These are phyloP conservation scores for Cephus pulcher DNA, from an alignment of 2,888 invertebrate species.

Conservation along the genomic window DNA sequence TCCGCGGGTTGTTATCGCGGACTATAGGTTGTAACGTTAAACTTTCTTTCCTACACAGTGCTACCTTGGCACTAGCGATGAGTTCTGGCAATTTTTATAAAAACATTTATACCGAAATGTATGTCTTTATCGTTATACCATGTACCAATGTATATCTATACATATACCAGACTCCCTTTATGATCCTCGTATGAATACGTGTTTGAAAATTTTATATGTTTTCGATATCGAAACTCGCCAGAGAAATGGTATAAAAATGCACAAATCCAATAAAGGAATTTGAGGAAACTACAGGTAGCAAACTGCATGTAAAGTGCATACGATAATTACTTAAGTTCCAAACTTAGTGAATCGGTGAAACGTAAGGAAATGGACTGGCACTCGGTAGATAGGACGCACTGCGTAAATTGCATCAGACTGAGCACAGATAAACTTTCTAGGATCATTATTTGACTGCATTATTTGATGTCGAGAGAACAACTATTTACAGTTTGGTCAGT, in stretches of 20 bases:
- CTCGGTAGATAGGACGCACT: not conserved
- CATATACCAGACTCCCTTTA: not conserved
- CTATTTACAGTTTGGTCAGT: constrained; percentile 20
- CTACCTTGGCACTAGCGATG: not conserved
- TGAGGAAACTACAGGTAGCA: too few relatives aligned
- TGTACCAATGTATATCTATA: not conserved
- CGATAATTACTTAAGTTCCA: not conserved
- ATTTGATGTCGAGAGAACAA: constrained; percentile 25
- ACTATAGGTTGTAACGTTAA: constrained; percentile 18
- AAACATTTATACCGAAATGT: not conserved
- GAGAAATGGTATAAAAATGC: too few relatives aligned
- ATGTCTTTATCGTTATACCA: not conserved
- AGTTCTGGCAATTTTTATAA: not conserved
- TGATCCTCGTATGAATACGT: not conserved
- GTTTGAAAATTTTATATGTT: not conserved
- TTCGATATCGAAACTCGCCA: not conserved
- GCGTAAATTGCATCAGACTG: not conserved
- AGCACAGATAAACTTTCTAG: not conserved
- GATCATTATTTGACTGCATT: constrained; percentile 20
- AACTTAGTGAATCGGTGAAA: not conserved
- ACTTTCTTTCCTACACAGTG: not conserved
- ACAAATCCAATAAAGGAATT: too few relatives aligned
- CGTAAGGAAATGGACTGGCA: not conserved
- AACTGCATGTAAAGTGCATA: not conserved
- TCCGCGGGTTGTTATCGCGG: constrained; percentile 42